Conservation (phyloP, 2,888 invertebrate species). For the Hypomecis punctinalis region DNA sequence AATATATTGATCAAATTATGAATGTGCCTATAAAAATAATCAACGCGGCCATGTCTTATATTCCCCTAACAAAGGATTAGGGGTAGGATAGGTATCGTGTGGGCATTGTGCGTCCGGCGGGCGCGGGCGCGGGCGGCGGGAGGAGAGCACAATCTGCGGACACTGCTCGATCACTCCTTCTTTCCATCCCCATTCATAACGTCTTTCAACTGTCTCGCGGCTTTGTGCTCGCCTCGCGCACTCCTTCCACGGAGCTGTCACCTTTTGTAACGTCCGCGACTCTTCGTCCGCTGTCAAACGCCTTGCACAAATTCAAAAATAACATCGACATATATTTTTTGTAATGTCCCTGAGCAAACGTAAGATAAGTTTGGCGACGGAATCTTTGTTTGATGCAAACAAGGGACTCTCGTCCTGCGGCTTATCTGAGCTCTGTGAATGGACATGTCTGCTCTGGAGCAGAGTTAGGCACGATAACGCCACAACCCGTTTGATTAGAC, state of each 20-base stretch:
- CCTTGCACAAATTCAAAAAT: constrained; percentile 85
- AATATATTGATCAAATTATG: constrained; percentile 13
- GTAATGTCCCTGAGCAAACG: constrained; percentile 74
- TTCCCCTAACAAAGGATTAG: constrained; percentile 64
- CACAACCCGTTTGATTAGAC: constrained; percentile 1
- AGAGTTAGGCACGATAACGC: constrained; percentile 21
- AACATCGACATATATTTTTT: constrained; percentile 79
- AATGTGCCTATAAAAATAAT: constrained; percentile 23
- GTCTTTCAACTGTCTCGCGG: constrained; percentile 76
- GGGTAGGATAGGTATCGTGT: constrained; percentile 48
- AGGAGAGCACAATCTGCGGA: constrained; percentile 51
- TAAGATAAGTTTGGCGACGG: constrained; percentile 77
- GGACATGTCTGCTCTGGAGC: constrained; percentile 49
- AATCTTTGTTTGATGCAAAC: constrained; percentile 81
- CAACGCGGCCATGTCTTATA: constrained; percentile 34
- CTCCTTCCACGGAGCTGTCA: constrained; percentile 76
- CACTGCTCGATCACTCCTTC: constrained; percentile 82
- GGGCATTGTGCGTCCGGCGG: constrained; percentile 52
- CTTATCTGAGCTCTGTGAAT: constrained; percentile 73
- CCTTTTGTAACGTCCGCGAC: constrained; percentile 72
- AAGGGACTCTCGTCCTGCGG: constrained; percentile 71
- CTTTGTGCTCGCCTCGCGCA: constrained; percentile 67
- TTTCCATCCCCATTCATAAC: constrained; percentile 76
- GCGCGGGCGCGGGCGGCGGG: constrained; percentile 36
- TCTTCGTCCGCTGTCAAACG: constrained; percentile 80